Percentiles rank a stretch among this genome's conserved stretches.
Conservation (phyloP, 2,797 vertebrate genomes). For the Tokudaia tokunoshimensis region DNA sequence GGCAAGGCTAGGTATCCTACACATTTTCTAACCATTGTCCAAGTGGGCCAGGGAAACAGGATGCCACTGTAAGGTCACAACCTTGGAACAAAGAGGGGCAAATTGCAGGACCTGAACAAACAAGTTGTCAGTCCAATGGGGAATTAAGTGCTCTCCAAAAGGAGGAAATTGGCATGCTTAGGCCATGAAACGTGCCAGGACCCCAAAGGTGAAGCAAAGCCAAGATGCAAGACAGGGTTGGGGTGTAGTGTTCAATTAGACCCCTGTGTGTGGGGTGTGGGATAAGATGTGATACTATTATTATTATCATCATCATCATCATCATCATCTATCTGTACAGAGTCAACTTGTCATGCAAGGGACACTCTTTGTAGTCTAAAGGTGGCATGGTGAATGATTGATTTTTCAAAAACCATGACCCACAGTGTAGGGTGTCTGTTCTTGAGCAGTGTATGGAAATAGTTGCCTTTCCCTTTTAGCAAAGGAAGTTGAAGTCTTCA, state of each 20-base stretch:
- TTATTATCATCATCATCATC: neutral
- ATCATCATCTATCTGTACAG: neutral
- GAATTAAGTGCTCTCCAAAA: neutral
- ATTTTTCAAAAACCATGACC: fast-evolving
- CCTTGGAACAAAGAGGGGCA: neutral
- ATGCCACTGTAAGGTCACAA: fast-evolving
- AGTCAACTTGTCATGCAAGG: neutral
- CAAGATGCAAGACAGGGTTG: fast-evolving
- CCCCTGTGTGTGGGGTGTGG: neutral
- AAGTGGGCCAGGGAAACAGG: fast-evolving
- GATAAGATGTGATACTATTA: neutral
- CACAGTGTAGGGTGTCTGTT: fast-evolving
- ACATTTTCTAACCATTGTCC: fast-evolving
- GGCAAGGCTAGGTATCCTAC: no score
- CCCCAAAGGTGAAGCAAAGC: no score
- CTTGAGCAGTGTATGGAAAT: fast-evolving
- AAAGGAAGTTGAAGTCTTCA: neutral
- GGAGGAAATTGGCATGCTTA: neutral
- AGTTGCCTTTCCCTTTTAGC: fast-evolving
- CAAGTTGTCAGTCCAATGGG: neutral
- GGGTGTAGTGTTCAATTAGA: fast-evolving
- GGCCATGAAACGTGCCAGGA: neutral
- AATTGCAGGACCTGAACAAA: no score
- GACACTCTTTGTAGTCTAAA: neutral
- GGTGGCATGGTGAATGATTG: neutral